These are phyloP conservation scores for Caenorhabditis sp. DNA, from an alignment of 2,888 invertebrate genomes.

Conservation along the genomic window DNA sequence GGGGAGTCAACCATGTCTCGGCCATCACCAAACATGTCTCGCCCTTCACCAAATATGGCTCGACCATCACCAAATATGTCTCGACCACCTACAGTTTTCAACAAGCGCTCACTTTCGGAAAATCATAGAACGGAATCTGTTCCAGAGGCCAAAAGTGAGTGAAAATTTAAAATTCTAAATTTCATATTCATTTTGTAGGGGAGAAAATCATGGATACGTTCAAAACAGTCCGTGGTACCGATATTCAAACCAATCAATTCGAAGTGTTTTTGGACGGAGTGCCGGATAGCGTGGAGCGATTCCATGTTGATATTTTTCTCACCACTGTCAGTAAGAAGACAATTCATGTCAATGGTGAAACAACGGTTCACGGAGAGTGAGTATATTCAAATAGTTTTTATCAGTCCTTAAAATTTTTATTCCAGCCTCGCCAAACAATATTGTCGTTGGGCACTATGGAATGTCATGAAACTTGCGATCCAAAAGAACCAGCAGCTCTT, in stretches of 20 bases:
- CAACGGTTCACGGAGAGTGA: background rate
- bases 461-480: background rate
- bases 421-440: background rate
- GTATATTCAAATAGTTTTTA: background rate
- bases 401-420: background rate
- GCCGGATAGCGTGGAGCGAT: background rate
- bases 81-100: too few relatives aligned
- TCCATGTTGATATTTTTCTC: background rate
- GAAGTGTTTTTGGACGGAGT: background rate
- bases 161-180: background rate
- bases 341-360: background rate
- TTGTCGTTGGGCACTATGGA: background rate
- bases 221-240: background rate
- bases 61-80: too few relatives aligned
- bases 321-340: background rate
- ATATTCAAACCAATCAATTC: background rate
- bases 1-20: too few relatives aligned
- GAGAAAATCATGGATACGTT: background rate
- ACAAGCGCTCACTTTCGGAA: too few relatives aligned
- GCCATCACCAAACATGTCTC: too few relatives aligned
- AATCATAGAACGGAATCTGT: too few relatives aligned
- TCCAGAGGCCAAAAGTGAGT: background rate
- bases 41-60: too few relatives aligned
- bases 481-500: background rate
- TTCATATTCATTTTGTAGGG: background rate